Percentiles rank a stretch among this genome's conserved stretches.
Evolutionary conservation across 2,888 invertebrate species (phyloP).

Genomic region (Tipula vernalis): DNA sequence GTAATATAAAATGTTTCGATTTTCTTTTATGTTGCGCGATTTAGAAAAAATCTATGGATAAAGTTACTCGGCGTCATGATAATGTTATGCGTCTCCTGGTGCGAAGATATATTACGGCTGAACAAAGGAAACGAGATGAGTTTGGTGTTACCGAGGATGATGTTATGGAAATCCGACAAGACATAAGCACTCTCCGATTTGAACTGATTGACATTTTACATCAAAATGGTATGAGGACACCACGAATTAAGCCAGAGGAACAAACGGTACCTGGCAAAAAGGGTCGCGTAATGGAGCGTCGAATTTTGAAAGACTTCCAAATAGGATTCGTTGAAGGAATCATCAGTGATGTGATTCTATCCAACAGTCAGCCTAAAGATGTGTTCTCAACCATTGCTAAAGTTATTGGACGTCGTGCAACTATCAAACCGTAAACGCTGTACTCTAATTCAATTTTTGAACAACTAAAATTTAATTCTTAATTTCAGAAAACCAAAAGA

Average conservation of each 20-base stretch:
- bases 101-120: slow-evolving; percentile 79
- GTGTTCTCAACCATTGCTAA: slow-evolving; percentile 75
- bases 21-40: slow-evolving; percentile 11
- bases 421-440: background rate
- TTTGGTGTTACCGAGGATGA: slow-evolving; percentile 93
- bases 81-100: slow-evolving; percentile 79
- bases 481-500: slow-evolving; percentile 48
- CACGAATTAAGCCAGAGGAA: slow-evolving; percentile 53
- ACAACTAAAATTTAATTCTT: slow-evolving; percentile 12
- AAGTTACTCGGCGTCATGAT: slow-evolving; percentile 60
- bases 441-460: background rate
- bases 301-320: slow-evolving; percentile 80
- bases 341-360: slow-evolving; percentile 53
- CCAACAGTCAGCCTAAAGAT: slow-evolving; percentile 47
- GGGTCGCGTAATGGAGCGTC: slow-evolving; percentile 74
- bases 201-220: slow-evolving; percentile 85
- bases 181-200: slow-evolving; percentile 87
- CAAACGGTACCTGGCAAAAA: slow-evolving; percentile 59
- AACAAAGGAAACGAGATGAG: slow-evolving; percentile 78
- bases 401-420: slow-evolving; percentile 52
- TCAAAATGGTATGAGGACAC: slow-evolving; percentile 79
- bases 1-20: background rate
- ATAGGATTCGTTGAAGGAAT: slow-evolving; percentile 78
- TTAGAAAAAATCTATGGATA: slow-evolving; percentile 60
- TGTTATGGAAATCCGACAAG: slow-evolving; percentile 94